Evolutionary conservation across 2,797 vertebrate genomes (phyloP).

Genomic region (Astyanax mexicanus): DNA sequence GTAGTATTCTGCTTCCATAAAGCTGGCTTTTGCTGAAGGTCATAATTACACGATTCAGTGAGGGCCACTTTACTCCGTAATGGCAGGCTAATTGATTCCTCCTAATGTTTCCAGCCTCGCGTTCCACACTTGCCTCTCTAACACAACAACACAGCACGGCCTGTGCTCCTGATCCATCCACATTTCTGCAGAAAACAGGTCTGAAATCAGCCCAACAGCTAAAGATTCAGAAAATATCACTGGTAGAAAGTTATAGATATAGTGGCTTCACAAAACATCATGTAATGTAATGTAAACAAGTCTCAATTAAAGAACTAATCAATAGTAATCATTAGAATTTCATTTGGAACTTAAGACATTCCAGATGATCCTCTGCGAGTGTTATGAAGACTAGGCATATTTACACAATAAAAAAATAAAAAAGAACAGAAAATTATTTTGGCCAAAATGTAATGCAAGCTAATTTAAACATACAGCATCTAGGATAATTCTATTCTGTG

Average conservation of each 20-base stretch:
- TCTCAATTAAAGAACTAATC: no score
- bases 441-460: no score
- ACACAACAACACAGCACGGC: slow-evolving; percentile 54
- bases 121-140: slow-evolving; percentile 68
- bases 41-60: slow-evolving; percentile 81
- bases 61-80: slow-evolving; percentile 79
- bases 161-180: neutral
- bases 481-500: no score
- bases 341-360: no score
- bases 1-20: slow-evolving; percentile 69
- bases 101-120: slow-evolving; percentile 76
- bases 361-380: no score
- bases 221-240: neutral
- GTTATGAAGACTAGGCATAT: no score
- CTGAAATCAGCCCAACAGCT: neutral
- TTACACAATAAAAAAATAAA: no score
- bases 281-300: no score
- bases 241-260: neutral
- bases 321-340: no score
- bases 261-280: neutral
- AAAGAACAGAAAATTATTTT: no score
- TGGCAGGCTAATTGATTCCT: slow-evolving; percentile 81
- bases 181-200: no score
- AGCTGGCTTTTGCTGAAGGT: slow-evolving; percentile 78
- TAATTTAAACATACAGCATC: no score